Percentiles rank a stretch among this genome's conserved stretches.
Conservation (phyloP, 2,888 invertebrate genomes). For the Hirtodrosophila histrioides region DNA sequence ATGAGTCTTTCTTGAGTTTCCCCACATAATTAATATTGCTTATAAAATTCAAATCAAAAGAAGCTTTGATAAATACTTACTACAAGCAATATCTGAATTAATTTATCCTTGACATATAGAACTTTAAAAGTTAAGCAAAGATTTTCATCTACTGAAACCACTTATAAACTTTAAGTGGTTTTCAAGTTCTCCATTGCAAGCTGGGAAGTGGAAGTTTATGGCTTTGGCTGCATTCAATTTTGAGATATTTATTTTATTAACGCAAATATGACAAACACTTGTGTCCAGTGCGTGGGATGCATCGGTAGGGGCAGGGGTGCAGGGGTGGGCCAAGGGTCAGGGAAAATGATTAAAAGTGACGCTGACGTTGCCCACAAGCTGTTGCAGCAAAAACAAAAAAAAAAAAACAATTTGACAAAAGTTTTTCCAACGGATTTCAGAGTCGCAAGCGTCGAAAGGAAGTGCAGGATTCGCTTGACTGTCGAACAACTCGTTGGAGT, state of each 20-base stretch:
- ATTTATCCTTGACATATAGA: not conserved
- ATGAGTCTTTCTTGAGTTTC: no score
- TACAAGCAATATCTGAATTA: no score
- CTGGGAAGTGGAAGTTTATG: conserved; percentile 18
- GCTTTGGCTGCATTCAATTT: conserved; percentile 32
- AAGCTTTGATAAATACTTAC: no score
- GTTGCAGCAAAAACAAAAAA: conserved; percentile 42
- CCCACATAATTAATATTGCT: no score
- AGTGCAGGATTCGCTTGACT: conserved; percentile 36
- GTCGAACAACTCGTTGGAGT: conserved; percentile 43
- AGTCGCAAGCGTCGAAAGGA: conserved; percentile 29
- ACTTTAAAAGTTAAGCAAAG: conserved; percentile 1
- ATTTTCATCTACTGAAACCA: conserved; percentile 10
- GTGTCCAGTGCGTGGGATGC: conserved; percentile 1
- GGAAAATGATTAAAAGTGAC: conserved; percentile 63
- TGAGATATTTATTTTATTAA: conserved; percentile 46
- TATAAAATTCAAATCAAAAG: no score
- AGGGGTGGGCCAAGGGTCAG: not conserved
- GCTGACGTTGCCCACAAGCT: conserved; percentile 65
- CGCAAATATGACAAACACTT: conserved; percentile 46
- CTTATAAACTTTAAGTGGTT: conserved; percentile 26
- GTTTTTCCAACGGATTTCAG: conserved; percentile 28
- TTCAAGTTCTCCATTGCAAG: conserved; percentile 7
- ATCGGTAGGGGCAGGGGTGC: not conserved
- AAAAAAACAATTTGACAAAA: conserved; percentile 49